Conservation (phyloP, 2,797 vertebrate species). For the Peromyscus aztecus region DNA sequence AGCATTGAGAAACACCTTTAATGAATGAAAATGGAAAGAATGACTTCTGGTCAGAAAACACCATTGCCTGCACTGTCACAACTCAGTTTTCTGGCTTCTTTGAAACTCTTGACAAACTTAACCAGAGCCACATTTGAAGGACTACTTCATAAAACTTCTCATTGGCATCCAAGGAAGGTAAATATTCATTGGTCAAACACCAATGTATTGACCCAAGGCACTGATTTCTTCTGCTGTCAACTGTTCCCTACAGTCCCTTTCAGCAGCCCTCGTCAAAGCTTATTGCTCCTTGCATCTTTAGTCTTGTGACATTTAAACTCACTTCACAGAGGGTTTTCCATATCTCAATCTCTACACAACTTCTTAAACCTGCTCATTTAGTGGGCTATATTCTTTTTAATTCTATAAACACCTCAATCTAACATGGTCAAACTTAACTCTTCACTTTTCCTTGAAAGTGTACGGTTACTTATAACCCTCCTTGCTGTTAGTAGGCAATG, state of each 20-base stretch:
- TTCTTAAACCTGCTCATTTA: background rate
- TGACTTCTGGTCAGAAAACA: background rate
- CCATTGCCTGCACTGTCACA: background rate
- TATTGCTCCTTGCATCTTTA: background rate
- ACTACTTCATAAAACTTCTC: background rate
- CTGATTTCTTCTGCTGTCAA: background rate
- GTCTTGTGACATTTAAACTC: background rate
- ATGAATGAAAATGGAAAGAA: background rate
- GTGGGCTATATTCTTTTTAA: background rate
- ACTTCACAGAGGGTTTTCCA: background rate
- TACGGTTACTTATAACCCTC: background rate
- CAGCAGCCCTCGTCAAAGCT: background rate
- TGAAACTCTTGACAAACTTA: constrained; percentile 21
- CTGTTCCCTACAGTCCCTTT: background rate
- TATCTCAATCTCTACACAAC: background rate
- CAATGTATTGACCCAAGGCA: background rate
- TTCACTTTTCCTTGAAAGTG: background rate
- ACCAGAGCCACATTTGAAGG: constrained; percentile 24
- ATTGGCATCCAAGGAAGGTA: background rate
- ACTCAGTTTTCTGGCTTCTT: background rate
- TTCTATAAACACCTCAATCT: constrained; percentile 15
- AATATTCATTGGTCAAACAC: background rate
- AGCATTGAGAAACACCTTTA: constrained; percentile 50
- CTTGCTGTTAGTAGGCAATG: background rate
- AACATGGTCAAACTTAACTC: constrained; percentile 12